Evolutionary conservation across 2,797 vertebrate species (phyloP), one percentile per base, ranked within the genome.

Genomic region (Pangasius mekongensis): DNA sequence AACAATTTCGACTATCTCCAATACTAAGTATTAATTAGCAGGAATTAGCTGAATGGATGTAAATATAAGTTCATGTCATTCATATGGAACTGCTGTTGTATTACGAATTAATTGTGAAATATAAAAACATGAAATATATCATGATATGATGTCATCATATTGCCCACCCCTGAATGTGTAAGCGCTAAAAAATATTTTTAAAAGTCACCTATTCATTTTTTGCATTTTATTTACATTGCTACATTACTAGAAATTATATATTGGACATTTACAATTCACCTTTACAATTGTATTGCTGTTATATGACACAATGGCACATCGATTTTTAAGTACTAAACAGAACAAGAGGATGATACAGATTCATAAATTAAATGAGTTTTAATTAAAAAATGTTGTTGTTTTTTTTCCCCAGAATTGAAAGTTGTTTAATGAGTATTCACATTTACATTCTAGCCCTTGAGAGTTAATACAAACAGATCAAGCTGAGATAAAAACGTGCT

Each of bases 391-490:
- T 14, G 5, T 78, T 78, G 39, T 77, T 8, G 1, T 5, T 3
- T 9, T 47, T 47, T 43, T 16, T 14, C 0, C 1, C 71, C 7
- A 22, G 11, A 52, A 80, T 24, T 56, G 18, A 20, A 30, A 54
- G n/a, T 39, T 18, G 56, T 82, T 82, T 62, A 43, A 43, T 62
- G 24, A 27, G 30, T 36, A 5, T 56, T 80, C 52, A 52, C 49
- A 18, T 78, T 78, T 8, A 33, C 49, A 56, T 56, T 54, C 74
- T 9, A 36, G 36, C 54, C 27, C n/a, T 33, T 82, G 62, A 60
- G 81, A 62, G 71, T 5, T 71, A n/a, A 58, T 47, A 47, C 18
- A 58, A n/a, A 39, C 36, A 85, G 74, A 88, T 78, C 87, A 36
- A 39, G 60, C 39, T 6, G 60, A 67, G 73, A 85, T 85, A 80